A percentile compares a stretch with the other conserved stretches of the same genome.
phyloP scores from a whole-genome alignment of 1,140 invertebrate species.

The Pachypeltis micranthus region DNA sequence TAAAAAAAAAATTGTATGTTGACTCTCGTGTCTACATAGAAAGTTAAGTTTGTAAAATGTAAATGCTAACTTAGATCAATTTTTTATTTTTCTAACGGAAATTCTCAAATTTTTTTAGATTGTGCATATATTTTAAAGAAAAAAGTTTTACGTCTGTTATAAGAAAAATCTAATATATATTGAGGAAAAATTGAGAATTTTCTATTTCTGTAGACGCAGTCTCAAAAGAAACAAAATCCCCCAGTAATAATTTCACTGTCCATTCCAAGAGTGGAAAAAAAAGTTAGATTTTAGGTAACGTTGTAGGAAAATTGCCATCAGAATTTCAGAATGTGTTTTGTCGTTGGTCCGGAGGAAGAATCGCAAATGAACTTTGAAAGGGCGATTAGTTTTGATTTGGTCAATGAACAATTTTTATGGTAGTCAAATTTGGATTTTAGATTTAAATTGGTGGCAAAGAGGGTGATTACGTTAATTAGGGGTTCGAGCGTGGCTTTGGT shows the following conservation, averaged over 20 bases:
- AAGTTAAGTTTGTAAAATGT: slow-evolving; percentile 19
- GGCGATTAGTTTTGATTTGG: too few species aligned
- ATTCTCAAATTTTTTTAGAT: slow-evolving; percentile 21
- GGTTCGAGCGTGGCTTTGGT: too few species aligned
- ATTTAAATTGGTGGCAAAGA: too few species aligned
- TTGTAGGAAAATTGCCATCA: slow-evolving; percentile 11
- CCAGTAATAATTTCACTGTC: slow-evolving; percentile 19
- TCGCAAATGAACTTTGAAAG: too few species aligned
- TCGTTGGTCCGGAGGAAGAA: background rate
- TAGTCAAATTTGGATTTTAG: too few species aligned
- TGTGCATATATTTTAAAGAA: slow-evolving; percentile 16
- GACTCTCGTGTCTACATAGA: slow-evolving; percentile 8
- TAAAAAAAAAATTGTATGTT: slow-evolving; percentile 11
- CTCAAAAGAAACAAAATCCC: slow-evolving; percentile 9
- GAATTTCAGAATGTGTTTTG: background rate
- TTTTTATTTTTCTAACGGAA: slow-evolving; percentile 20
- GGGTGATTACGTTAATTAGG: too few species aligned
- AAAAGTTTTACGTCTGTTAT: slow-evolving; percentile 11
- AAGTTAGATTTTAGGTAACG: slow-evolving; percentile 11
- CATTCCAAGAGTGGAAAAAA: slow-evolving; percentile 21
- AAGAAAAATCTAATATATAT: slow-evolving; percentile 11
- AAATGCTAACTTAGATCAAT: slow-evolving; percentile 19
- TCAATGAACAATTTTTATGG: too few species aligned
- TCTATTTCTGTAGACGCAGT: slow-evolving; percentile 18
- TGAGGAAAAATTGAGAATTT: slow-evolving; percentile 20